Percentiles rank a stretch among this genome's conserved stretches.
Conservation (phyloP, 2,797 vertebrate genomes). For the Parotocinclus haroldoi region DNA sequence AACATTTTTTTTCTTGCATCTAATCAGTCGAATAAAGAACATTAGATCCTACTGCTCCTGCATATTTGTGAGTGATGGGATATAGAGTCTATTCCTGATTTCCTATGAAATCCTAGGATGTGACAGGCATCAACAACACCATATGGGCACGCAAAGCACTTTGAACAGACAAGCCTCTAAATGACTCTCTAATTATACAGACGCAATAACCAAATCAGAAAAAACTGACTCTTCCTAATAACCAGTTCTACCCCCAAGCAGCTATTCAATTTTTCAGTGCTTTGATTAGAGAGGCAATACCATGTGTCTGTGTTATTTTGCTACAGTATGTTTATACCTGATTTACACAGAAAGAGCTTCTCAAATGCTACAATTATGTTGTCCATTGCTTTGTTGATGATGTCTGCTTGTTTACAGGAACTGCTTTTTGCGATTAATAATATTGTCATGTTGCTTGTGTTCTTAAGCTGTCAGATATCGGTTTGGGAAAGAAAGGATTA, state of each 20-base stretch:
- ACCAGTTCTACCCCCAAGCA: background rate
- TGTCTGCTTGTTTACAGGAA: background rate
- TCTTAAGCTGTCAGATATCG: no score
- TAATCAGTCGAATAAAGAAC: no score
- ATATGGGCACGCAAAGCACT: conserved; percentile 37
- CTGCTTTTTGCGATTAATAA: no score
- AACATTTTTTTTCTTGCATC: no score
- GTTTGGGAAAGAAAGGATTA: no score
- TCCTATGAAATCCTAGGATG: conserved; percentile 3
- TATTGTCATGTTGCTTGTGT: no score
- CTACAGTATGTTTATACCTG: background rate
- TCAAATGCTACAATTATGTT: background rate
- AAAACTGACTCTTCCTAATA: conserved; percentile 14
- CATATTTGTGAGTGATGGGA: no score
- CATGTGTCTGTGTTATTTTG: conserved; percentile 3
- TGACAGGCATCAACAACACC: conserved; percentile 15
- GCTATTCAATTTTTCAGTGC: background rate
- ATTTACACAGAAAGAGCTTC: background rate
- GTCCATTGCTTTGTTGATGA: no score
- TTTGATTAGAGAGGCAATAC: conserved; percentile 4
- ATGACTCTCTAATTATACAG: conserved; percentile 28
- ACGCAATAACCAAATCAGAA: background rate
- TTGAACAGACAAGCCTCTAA: conserved; percentile 12
- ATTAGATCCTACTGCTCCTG: no score
- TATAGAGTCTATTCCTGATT: no score